Percentiles rank a stretch among this genome's conserved stretches.
Evolutionary conservation across 2,797 vertebrate species (phyloP).

Genomic region (Urosaurus nigricauda): DNA sequence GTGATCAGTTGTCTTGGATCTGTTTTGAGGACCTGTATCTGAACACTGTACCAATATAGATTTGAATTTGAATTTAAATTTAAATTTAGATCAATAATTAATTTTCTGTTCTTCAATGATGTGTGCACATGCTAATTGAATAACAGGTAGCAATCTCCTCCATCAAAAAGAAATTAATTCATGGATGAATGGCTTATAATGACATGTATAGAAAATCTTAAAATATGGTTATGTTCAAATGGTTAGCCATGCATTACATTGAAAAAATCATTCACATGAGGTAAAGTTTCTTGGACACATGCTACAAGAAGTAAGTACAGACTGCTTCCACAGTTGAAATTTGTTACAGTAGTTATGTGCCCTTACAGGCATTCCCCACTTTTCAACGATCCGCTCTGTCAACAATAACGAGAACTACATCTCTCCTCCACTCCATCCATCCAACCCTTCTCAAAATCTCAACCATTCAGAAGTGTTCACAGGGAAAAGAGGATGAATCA

Average conservation of each 20-base stretch:
- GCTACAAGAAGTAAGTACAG: neutral
- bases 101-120: neutral
- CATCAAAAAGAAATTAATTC: conserved; percentile 9
- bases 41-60: neutral
- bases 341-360: conserved; percentile 25
- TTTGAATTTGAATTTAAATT: no score
- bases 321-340: neutral
- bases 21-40: neutral
- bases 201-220: neutral
- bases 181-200: neutral
- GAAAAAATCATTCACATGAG: neutral
- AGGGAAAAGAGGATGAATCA: no score
- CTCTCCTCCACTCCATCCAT: no score
- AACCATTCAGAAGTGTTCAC: no score
- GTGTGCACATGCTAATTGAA: neutral
- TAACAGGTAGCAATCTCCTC: conserved; percentile 11
- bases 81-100: conserved; percentile 21
- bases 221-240: neutral
- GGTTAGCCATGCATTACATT: neutral
- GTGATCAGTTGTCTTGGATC: fast-evolving
- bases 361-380: conserved; percentile 17
- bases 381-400: no score
- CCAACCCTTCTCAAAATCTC: no score
- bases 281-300: neutral
- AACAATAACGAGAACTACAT: no score